Evolutionary conservation across 2,797 vertebrate genomes (phyloP).

Genomic region (Scyliorhinus canicula): DNA sequence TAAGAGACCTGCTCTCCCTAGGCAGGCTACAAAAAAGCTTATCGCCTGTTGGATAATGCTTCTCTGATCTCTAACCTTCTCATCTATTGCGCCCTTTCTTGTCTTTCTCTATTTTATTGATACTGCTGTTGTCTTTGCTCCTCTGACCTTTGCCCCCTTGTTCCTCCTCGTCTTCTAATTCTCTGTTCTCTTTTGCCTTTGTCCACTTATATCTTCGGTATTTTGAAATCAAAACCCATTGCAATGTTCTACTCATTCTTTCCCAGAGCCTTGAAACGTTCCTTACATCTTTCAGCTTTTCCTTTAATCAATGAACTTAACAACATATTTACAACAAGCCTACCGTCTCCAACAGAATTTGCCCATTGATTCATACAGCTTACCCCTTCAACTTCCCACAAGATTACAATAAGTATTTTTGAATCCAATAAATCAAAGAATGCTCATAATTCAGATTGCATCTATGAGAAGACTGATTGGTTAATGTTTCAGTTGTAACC

Average conservation of each 20-base stretch:
- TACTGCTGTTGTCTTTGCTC: not conserved
- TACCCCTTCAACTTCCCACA: not conserved
- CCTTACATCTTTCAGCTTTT: not conserved
- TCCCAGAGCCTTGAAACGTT: not conserved
- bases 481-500: too few relatives aligned
- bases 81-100: not conserved
- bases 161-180: not conserved
- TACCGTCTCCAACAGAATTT: not conserved
- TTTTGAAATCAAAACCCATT: not conserved
- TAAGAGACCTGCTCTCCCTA: not conserved
- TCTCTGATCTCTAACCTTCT: slow-evolving; percentile 2
- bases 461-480: not conserved
- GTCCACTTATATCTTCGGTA: not conserved
- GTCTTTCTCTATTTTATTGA: slow-evolving; percentile 5
- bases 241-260: not conserved
- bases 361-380: not conserved
- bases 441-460: not conserved
- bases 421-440: not conserved
- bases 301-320: not conserved
- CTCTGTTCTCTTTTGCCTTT: not conserved
- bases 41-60: not conserved
- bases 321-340: not conserved
- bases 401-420: not conserved
- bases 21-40: not conserved
- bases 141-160: not conserved